A percentile compares a stretch with the other conserved stretches of the same genome.
phyloP scores from a whole-genome alignment of 1,140 invertebrate species.

The Macrobrachium rosenbergii region DNA sequence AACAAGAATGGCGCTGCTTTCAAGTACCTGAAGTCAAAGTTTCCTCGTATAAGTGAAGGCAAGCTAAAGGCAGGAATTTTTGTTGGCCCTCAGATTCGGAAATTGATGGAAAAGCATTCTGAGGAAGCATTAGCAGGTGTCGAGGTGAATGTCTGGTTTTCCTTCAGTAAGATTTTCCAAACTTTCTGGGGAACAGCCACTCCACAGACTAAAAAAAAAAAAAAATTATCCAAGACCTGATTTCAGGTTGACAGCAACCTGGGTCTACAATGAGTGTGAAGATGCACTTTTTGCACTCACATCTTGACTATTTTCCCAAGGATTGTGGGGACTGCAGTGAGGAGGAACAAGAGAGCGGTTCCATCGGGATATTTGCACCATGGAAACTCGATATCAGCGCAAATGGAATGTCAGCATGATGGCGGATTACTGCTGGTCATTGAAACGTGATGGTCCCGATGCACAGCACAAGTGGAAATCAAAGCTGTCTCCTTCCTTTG shows the following conservation, averaged over 20 bases:
- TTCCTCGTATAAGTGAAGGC: too few species aligned
- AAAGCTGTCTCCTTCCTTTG: too few species aligned
- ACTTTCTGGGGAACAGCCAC: not conserved
- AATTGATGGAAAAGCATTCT: conserved; percentile 8
- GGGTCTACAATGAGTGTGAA: conserved; percentile 1
- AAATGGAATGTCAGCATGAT: conserved; percentile 16
- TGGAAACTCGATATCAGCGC: not conserved
- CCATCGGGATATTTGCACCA: conserved; percentile 8
- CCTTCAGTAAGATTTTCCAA: not conserved
- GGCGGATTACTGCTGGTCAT: conserved; percentile 14
- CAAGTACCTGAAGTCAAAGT: not conserved
- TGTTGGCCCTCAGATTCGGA: conserved; percentile 20
- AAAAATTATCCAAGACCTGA: not conserved
- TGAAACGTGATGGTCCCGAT: not conserved
- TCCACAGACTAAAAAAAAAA: not conserved
- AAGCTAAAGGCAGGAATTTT: conserved; percentile 14
- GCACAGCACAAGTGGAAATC: not conserved
- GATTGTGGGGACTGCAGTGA: too few species aligned
- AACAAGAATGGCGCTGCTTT: too few species aligned
- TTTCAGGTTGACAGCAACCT: not conserved
- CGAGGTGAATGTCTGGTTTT: not conserved
- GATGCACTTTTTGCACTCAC: not conserved
- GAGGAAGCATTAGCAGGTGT: not conserved
- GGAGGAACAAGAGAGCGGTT: not conserved
- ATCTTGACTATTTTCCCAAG: too few species aligned